Evolutionary conservation across 2,888 invertebrate genomes (phyloP), one percentile per base, ranked within the genome.

Genomic region (Teleiodes luculella): DNA sequence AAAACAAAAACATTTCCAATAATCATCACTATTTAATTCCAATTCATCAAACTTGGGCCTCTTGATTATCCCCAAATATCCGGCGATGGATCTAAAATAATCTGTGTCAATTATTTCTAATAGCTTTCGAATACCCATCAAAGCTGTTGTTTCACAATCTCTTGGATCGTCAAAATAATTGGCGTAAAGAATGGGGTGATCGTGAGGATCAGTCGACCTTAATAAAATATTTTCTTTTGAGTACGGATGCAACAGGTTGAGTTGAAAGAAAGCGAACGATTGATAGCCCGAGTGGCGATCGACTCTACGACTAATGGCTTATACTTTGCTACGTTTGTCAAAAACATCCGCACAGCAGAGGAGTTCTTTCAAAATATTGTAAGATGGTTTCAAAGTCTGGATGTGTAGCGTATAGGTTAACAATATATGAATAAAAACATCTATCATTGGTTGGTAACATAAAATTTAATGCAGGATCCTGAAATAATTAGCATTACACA

Each of bases 121-220:
- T 24, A 50, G 16, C 50, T 28, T 50, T 50, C 16, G 35, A 28
- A 37, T 28, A 14, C 50, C 50, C 14, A 18, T 20, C 20, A 43
- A 20, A 43, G 20, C n/a, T n/a, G n/a, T 31, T 30, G 31, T 18
- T 30, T 33, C 47, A 13, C 31, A 47, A 13, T 47, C 52, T 30
- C 48, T 41, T n/a, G 78, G 68, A 13, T 92, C 86, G 0, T 80
- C 71, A 24, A 95, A 86, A 72, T 94, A 94, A 65, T 93, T 93
- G 1, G 93, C 83, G 63, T 91, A 82, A 45, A 95, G 92, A 20
- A 86, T 64, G 0, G 94, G 94, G 52, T 90, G 79, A 5, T 92
- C 91, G 24, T 79, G 71, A 0, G 93, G 92, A 70, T 94, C 74
- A 0, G 73, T 76, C 0, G 91, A 91, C 41, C 80, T 83, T 4